These are phyloP conservation scores for Penaeus chinensis DNA, from an alignment of 1,140 invertebrate species.

Conservation along the genomic window DNA sequence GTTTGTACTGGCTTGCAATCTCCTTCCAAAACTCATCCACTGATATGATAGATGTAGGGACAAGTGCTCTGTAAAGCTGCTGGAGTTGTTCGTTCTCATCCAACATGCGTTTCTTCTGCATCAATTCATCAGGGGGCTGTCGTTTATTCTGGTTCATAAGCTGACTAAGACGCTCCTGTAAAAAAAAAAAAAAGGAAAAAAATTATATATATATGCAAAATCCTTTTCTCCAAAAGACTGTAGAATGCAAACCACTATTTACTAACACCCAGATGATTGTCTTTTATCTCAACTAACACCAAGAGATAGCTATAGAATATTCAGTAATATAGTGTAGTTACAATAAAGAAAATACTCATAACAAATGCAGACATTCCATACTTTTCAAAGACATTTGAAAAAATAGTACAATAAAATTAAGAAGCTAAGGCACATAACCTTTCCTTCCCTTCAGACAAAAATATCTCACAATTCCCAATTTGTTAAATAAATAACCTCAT, in stretches of 20 bases:
- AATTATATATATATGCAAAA: background rate
- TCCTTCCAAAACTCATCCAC: slow-evolving; percentile 97
- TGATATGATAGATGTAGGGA: slow-evolving; percentile 91
- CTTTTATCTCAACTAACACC: background rate
- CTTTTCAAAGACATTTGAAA: too few relatives aligned
- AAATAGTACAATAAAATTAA: too few relatives aligned
- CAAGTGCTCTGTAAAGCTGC: slow-evolving; percentile 91
- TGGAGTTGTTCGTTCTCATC: slow-evolving; percentile 84
- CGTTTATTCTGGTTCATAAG: slow-evolving; percentile 54
- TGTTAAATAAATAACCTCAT: too few relatives aligned
- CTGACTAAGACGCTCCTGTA: slow-evolving; percentile 55
- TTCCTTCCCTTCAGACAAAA: too few relatives aligned
- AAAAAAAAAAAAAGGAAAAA: background rate
- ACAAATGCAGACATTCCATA: too few relatives aligned
- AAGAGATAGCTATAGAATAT: slow-evolving; percentile 3
- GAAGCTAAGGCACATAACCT: too few relatives aligned
- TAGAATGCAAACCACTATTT: too few relatives aligned
- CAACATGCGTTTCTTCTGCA: slow-evolving; percentile 88
- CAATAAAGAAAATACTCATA: too few relatives aligned
- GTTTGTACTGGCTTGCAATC: slow-evolving; percentile 78
- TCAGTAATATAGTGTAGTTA: background rate
- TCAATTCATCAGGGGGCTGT: slow-evolving; percentile 69
- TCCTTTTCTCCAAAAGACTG: background rate
- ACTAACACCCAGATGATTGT: background rate
- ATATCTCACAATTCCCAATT: too few relatives aligned